Evolutionary conservation across 2,888 invertebrate species (phyloP).

Genomic region (Bombyx huttoni): DNA sequence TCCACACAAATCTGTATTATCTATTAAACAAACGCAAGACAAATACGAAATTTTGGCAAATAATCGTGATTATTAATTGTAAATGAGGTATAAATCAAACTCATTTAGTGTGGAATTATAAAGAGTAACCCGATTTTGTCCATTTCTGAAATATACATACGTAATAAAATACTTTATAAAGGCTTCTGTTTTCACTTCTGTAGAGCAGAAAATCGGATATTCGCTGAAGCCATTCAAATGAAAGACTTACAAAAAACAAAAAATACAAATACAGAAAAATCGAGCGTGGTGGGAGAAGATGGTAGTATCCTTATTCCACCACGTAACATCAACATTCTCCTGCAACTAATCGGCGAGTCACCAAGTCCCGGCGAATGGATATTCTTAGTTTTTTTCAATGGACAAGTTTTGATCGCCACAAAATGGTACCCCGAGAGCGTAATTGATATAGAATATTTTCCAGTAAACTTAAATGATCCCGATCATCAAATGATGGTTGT

Average conservation of each 20-base stretch:
- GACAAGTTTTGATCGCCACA: conserved; percentile 25
- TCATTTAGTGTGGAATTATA: no score
- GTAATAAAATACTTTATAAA: no score
- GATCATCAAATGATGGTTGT: conserved; percentile 23
- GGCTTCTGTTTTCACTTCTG: no score
- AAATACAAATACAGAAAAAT: conserved; percentile 14
- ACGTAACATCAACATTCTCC: conserved; percentile 19
- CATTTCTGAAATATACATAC: no score
- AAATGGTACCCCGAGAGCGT: conserved; percentile 30
- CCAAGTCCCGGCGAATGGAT: conserved; percentile 27
- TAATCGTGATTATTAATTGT: no score
- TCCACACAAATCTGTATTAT: no score
- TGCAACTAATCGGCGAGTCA: conserved; percentile 27
- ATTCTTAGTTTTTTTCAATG: conserved; percentile 34
- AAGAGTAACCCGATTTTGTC: no score
- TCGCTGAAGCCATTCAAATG: neutral
- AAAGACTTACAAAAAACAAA: conserved; percentile 4
- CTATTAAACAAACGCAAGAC: no score
- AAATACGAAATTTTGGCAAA: no score
- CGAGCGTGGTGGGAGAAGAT: conserved; percentile 23
- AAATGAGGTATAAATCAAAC: no score
- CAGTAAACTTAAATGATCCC: conserved; percentile 34
- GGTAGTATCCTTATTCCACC: conserved; percentile 17
- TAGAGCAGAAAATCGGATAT: neutral
- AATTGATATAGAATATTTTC: conserved; percentile 18